Evolutionary conservation across 2,797 vertebrate species (phyloP), one percentile per base, ranked within the genome.

Genomic region (Zenarchopterus dispar): DNA sequence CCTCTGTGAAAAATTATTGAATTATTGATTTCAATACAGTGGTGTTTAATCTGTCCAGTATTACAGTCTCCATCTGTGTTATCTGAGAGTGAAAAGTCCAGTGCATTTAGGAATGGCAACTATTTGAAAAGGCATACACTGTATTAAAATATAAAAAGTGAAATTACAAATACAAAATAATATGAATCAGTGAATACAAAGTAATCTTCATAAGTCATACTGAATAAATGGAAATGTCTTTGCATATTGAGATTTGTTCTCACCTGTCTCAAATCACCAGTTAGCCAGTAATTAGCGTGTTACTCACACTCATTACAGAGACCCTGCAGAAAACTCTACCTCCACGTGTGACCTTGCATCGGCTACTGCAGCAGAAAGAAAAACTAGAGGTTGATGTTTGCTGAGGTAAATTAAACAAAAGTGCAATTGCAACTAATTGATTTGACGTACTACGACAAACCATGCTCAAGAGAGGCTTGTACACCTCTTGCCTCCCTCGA

Each of bases 261-360:
- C 41, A 55, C 36, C 3, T 61, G 22, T 62, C 51, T 52, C 59
- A 52, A 28, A 65, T 51, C 55, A 22, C 43, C 59, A 68, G 76
- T 86, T 80, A 73, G 47, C 71, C 48, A 1, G 26, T 80, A 67
- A 85, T 85, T 67, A 80, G 55, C 61, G 65, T 44, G 48, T 45
- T 70, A 66, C 65, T 60, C 56, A 47, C 19, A 47, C 54, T 73
- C 66, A 69, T 89, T 87, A 84, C 73, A 78, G 55, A 75, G 59
- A 57, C 74, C 63, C 65, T 80, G 73, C 82, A 81, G 77, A 86
- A 87, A 86, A 82, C 67, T 51, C 43, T 56, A 56, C 52, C 70
- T 67, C 65, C 72, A 72, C 58, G 75, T 87, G 73, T 61, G 68
- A 70, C 85, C 80, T 60, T 60, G 81, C 88, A 91, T 91, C 89